These are phyloP conservation scores for Brachyrhaphis roseni DNA, from an alignment of 2,797 vertebrate genomes.

Conservation along the genomic window DNA sequence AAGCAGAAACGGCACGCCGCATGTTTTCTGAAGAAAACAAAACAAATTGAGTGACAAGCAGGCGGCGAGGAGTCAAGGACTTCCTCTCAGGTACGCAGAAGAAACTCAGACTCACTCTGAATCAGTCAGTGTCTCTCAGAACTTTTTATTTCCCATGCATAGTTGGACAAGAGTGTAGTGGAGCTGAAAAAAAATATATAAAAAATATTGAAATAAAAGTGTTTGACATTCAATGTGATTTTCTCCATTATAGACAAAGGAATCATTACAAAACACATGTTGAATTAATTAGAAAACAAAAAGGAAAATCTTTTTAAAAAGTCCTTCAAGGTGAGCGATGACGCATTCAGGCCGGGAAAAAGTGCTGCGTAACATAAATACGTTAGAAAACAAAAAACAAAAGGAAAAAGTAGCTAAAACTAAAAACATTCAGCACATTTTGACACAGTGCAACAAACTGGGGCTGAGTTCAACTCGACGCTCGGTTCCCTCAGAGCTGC, in stretches of 20 bases:
- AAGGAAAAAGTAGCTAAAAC: conserved; percentile 67
- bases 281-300: conserved; percentile 48
- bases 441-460: conserved; percentile 80
- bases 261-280: conserved; percentile 72
- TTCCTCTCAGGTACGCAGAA: conserved; percentile 15
- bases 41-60: conserved; percentile 6
- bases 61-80: conserved; percentile 33
- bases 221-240: conserved; percentile 79
- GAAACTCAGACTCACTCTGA: conserved; percentile 23
- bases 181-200: conserved; percentile 65
- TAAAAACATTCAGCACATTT: conserved; percentile 82
- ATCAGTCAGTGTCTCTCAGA: conserved; percentile 81
- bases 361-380: conserved; percentile 87
- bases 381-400: conserved; percentile 61
- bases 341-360: conserved; percentile 68
- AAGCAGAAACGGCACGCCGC: neutral
- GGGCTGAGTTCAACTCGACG: neutral
- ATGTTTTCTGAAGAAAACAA: conserved; percentile 33
- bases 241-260: conserved; percentile 65
- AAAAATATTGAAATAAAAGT: conserved; percentile 58
- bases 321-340: conserved; percentile 72
- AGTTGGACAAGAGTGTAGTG: conserved; percentile 88
- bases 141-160: conserved; percentile 87
- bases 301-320: conserved; percentile 62
- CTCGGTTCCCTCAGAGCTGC: neutral